Evolutionary conservation across 1,140 invertebrate species (phyloP).

Genomic region (Papilio xuthus): DNA sequence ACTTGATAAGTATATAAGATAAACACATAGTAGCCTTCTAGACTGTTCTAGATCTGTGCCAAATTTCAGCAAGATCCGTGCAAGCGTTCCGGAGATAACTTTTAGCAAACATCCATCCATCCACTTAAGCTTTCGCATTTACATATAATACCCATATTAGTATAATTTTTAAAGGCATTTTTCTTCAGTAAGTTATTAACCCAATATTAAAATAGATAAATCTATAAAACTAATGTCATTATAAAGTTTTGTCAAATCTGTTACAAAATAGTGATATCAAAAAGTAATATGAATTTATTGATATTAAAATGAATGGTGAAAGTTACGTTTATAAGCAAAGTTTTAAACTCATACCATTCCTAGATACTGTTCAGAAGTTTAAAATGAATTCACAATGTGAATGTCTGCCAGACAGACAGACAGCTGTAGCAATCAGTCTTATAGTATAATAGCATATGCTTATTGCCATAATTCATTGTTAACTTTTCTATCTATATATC

Average conservation of each 20-base stretch:
- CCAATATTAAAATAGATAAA: background rate
- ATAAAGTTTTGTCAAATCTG: background rate
- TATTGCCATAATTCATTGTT: background rate
- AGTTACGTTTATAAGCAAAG: background rate
- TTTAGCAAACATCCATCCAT: no score
- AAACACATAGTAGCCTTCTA: no score
- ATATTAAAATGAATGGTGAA: slow-evolving; percentile 3
- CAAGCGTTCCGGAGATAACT: no score
- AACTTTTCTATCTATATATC: background rate
- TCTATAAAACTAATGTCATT: background rate
- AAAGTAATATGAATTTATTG: slow-evolving; percentile 8
- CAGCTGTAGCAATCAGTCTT: background rate
- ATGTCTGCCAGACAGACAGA: background rate
- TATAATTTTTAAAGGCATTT: no score
- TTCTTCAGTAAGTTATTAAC: no score
- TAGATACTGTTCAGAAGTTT: background rate
- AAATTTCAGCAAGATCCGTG: no score
- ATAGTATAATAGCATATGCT: background rate
- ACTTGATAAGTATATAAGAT: no score
- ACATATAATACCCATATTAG: no score
- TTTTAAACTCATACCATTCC: background rate
- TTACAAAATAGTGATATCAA: background rate
- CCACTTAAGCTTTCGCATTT: no score
- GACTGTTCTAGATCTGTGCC: no score
- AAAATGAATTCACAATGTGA: background rate